phyloP scores from a whole-genome alignment of 2,113 vertebrate genomes.

The Perca flavescens region DNA sequence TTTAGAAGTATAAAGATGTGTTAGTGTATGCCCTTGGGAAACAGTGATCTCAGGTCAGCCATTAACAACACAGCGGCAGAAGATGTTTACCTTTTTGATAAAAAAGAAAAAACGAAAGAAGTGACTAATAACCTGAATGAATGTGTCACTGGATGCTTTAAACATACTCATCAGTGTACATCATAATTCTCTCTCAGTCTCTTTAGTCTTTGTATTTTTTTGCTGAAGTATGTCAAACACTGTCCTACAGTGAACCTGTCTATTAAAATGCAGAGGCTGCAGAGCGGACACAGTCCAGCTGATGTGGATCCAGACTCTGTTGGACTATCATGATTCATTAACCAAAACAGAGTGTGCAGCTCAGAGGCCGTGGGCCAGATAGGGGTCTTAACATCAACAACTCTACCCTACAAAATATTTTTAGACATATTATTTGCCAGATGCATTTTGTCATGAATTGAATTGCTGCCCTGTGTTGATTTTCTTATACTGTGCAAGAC shows the following conservation, averaged over 20 bases:
- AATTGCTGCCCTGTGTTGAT: not conserved
- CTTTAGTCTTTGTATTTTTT: slow-evolving; percentile 18
- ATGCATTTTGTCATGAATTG: not conserved
- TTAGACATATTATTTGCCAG: not conserved
- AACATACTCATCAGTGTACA: slow-evolving; percentile 6
- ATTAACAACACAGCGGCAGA: slow-evolving; percentile 17
- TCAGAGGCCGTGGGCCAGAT: slow-evolving; percentile 28
- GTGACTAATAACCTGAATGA: slow-evolving; percentile 24
- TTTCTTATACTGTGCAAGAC: not conserved
- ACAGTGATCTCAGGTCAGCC: slow-evolving; percentile 42
- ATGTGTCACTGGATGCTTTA: slow-evolving; percentile 9
- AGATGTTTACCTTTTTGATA: slow-evolving; percentile 18
- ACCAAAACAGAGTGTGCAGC: slow-evolving; percentile 40
- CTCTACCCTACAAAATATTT: slow-evolving; percentile 12
- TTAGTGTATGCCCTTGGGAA: slow-evolving; percentile 14
- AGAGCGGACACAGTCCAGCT: slow-evolving; percentile 21
- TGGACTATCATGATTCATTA: slow-evolving; percentile 61
- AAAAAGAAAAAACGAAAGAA: slow-evolving; percentile 16
- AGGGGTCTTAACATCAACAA: slow-evolving; percentile 26
- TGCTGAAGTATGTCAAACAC: slow-evolving; percentile 6
- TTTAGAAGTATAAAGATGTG: slow-evolving; percentile 1
- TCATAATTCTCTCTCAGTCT: not conserved
- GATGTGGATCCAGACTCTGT: slow-evolving; percentile 33
- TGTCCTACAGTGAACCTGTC: slow-evolving; percentile 18
- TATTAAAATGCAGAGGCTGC: slow-evolving; percentile 41